Evolutionary conservation across 2,113 vertebrate species (phyloP), one percentile per base, ranked within the genome.

Genomic region (Suncus etruscus): DNA sequence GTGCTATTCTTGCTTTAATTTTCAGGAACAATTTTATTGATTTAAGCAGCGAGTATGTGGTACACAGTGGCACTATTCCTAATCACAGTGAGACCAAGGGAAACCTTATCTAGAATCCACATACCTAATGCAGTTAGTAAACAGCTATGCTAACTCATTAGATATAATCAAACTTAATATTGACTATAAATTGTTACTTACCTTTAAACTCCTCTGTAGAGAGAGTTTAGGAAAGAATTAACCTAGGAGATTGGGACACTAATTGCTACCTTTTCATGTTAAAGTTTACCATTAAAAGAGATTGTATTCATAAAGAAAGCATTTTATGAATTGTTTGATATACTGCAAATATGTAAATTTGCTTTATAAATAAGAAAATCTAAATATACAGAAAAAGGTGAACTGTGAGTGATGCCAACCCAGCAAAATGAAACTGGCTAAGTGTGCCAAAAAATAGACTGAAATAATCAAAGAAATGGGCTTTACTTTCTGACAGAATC

Each of bases 271-370:
- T 96, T 97, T 97, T 97, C 96, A 94, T 95, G 96, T 97, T 97
- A 96, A 96, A 98, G 96, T 97, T 97, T 22, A 97, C 95, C 94
- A 97, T 97, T 95, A 97, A 96, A 95, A 97, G 97, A 91, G 95
- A 92, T 95, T 97, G 68, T 96, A 96, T 97, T 98, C 97, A 98
- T 98, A 98, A 98, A 98, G 98, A 98, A 98, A 98, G 97, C 98
- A 98, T 97, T 91, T 93, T 96, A 95, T 92, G 87, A 91, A 95
- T 94, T 58, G 14, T 16, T 61, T 95, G 96, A 96, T 93, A 97
- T 95, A 95, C 94, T 96, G 94, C 96, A 96, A 95, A 94, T 94
- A 95, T 95, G 83, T 96, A 95, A 91, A 93, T 95, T 95, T 58
- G 86, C 72, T 86, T 91, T 94, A 86, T 83, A 91, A 92, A 94